Conservation (phyloP, 2,888 invertebrate genomes). For the Drosophila pseudotakahashii region DNA sequence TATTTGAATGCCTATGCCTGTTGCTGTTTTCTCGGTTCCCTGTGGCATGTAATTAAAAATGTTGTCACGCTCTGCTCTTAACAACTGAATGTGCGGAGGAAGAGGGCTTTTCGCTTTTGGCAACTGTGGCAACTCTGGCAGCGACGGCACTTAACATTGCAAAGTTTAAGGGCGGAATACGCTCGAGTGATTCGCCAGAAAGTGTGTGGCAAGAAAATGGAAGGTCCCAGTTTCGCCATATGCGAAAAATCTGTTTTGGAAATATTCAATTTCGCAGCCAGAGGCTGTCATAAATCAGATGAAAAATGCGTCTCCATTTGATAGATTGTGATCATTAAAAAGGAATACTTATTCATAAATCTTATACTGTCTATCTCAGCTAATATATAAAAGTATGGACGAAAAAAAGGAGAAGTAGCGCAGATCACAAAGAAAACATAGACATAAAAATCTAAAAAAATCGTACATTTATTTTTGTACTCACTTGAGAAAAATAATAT, state of each 20-base stretch:
- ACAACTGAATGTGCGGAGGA: conserved; percentile 4
- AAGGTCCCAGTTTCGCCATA: background rate
- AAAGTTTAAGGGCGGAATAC: background rate
- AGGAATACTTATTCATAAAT: too few species aligned
- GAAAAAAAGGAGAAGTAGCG: too few species aligned
- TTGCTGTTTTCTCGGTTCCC: conserved; percentile 30
- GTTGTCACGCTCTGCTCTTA: conserved; percentile 41
- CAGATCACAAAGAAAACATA: too few species aligned
- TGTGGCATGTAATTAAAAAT: conserved; percentile 54
- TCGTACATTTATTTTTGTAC: too few species aligned
- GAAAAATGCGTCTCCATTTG: background rate
- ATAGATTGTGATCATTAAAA: background rate
- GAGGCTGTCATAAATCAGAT: background rate
- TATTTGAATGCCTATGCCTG: conserved; percentile 47
- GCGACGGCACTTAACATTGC: conserved; percentile 15
- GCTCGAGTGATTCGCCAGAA: conserved; percentile 20
- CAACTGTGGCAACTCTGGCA: conserved; percentile 10
- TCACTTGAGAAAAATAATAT: background rate
- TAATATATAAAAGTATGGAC: too few species aligned
- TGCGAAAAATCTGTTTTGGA: background rate
- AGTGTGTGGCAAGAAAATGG: conserved; percentile 14
- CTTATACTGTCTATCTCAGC: too few species aligned
- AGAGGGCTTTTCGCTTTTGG: background rate
- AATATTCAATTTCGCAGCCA: background rate
- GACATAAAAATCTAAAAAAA: too few species aligned